A percentile compares a stretch with the other conserved stretches of the same genome.
These are phyloP conservation scores for Mormyrus hasselquistii DNA, from an alignment of 2,797 vertebrate genomes.

Conservation along the genomic window DNA sequence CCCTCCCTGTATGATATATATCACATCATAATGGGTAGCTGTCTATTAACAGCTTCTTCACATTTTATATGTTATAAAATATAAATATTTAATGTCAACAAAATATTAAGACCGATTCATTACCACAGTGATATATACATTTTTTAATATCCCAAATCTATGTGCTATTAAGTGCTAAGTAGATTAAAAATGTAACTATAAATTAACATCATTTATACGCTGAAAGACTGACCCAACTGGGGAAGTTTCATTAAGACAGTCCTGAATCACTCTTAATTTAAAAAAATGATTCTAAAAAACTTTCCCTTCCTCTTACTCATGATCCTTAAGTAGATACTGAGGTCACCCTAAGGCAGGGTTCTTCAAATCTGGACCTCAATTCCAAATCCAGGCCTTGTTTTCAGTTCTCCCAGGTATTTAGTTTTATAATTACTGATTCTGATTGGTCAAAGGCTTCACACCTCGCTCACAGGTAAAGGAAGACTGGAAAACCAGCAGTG, in stretches of 20 bases:
- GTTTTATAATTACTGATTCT: too few relatives aligned
- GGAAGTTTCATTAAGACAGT: background rate
- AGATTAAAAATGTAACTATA: background rate
- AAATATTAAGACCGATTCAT: conserved; percentile 38
- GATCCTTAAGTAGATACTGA: background rate
- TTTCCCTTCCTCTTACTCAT: background rate
- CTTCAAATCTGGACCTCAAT: too few relatives aligned
- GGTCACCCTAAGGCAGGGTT: background rate
- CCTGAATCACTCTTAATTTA: background rate
- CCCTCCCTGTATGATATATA: conserved; percentile 29
- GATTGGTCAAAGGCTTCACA: too few relatives aligned
- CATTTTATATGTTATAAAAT: conserved; percentile 49
- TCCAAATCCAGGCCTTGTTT: too few relatives aligned
- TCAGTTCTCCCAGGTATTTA: too few relatives aligned
- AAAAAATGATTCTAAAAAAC: background rate
- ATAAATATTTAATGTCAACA: conserved; percentile 50
- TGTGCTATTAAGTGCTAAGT: background rate
- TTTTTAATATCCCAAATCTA: conserved; percentile 2
- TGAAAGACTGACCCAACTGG: background rate
- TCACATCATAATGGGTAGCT: conserved; percentile 40
- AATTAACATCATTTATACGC: conserved; percentile 7
- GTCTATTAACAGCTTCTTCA: conserved; percentile 43
- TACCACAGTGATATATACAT: conserved; percentile 29
- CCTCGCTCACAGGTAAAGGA: too few relatives aligned
- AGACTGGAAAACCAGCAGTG: too few relatives aligned